Evolutionary conservation across 2,113 vertebrate species (phyloP).

Genomic region (Panthera uncia): DNA sequence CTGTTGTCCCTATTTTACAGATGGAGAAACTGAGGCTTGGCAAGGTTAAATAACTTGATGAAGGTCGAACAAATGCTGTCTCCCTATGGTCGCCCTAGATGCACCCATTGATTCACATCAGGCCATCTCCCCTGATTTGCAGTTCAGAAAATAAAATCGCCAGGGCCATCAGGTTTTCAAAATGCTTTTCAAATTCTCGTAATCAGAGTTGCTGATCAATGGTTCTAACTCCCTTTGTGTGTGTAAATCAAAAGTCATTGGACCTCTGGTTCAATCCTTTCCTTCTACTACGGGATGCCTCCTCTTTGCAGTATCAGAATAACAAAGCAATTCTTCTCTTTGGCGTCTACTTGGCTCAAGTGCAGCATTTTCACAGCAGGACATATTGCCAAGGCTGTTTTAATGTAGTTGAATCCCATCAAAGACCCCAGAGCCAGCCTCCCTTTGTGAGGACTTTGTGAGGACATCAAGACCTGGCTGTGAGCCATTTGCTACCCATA

Average conservation of each 20-base stretch:
- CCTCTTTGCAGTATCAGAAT: not conserved
- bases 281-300: not conserved
- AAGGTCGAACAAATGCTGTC: not conserved
- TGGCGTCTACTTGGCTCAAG: not conserved
- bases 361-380: not conserved
- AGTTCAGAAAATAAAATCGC: not conserved
- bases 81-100: not conserved
- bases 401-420: not conserved
- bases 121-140: not conserved
- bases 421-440: not conserved
- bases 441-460: not conserved
- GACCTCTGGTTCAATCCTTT: not conserved
- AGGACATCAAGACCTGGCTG: not conserved
- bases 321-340: not conserved
- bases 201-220: not conserved
- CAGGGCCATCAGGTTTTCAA: not conserved
- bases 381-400: not conserved
- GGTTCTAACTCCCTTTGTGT: not conserved
- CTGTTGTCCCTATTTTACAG: not conserved
- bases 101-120: not conserved
- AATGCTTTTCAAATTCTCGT: not conserved
- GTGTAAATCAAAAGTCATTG: not conserved
- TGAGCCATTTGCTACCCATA: not conserved
- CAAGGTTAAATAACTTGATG: not conserved
- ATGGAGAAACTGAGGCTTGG: not conserved